Conservation (phyloP, 2,797 vertebrate species). For the Merluccius polli region DNA sequence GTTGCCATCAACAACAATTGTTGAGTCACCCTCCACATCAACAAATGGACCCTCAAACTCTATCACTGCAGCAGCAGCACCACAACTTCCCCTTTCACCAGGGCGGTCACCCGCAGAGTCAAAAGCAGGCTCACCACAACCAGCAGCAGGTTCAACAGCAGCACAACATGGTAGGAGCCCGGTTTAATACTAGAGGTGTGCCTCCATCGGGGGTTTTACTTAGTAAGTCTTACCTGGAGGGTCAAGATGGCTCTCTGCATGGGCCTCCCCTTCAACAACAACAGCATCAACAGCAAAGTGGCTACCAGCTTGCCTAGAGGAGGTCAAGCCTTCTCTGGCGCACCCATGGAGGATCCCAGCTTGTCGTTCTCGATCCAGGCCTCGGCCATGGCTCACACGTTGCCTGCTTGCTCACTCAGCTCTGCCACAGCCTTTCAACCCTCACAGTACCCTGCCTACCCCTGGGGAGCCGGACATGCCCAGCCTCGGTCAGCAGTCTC, state of each 20-base stretch:
- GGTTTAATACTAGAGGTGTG: conserved; percentile 69
- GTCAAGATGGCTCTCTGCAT: conserved; percentile 59
- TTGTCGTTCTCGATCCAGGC: conserved; percentile 76
- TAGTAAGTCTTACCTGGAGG: conserved; percentile 81
- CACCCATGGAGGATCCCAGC: conserved; percentile 67
- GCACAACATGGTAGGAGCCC: conserved; percentile 67
- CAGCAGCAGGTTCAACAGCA: conserved; percentile 66
- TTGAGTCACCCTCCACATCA: conserved; percentile 76
- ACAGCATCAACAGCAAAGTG: conserved; percentile 66
- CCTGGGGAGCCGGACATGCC: conserved; percentile 81
- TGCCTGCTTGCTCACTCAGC: conserved; percentile 83
- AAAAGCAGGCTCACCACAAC: conserved; percentile 60
- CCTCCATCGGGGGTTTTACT: conserved; percentile 73
- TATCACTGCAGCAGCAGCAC: conserved; percentile 84
- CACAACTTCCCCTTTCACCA: conserved; percentile 89
- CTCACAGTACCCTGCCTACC: conserved; percentile 85
- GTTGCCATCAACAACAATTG: conserved; percentile 64
- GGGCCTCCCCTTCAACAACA: conserved; percentile 49
- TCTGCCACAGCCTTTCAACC: conserved; percentile 75
- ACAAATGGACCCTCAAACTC: conserved; percentile 80
- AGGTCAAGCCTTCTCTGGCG: conserved; percentile 78
- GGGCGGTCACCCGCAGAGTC: conserved; percentile 76
- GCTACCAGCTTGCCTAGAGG: conserved; percentile 74
- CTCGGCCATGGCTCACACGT: conserved; percentile 74
- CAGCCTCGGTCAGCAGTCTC: conserved; percentile 75